Conservation (phyloP, 2,113 vertebrate species). For the Axis porcinus region DNA sequence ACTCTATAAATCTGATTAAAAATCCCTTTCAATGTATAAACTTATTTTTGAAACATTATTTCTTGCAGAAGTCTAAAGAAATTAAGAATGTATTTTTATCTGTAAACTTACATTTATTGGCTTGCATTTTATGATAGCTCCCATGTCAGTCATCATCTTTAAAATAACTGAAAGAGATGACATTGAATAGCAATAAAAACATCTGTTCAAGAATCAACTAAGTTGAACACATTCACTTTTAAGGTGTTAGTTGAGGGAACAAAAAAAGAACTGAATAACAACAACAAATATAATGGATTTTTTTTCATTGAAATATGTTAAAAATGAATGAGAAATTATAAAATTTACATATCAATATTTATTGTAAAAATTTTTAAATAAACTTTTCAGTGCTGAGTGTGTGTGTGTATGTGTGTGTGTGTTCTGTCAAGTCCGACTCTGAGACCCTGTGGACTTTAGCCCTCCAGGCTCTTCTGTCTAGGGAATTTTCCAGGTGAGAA, state of each 20-base stretch:
- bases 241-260: too few species aligned
- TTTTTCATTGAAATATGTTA: background rate
- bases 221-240: background rate
- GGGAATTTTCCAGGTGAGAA: too few species aligned
- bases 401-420: too few species aligned
- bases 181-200: background rate
- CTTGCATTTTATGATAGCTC: background rate
- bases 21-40: background rate
- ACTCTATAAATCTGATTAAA: background rate
- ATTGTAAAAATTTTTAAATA: background rate
- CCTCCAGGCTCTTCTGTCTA: too few species aligned
- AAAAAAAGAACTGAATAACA: too few species aligned
- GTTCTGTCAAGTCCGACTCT: too few species aligned
- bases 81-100: background rate
- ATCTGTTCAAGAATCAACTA: background rate
- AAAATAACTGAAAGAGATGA: background rate
- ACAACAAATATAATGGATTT: background rate
- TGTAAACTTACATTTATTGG: background rate
- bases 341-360: background rate
- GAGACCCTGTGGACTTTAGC: too few species aligned
- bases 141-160: background rate
- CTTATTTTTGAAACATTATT: background rate
- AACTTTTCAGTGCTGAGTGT: background rate
- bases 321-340: background rate
- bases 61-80: background rate